A percentile compares a stretch with the other conserved stretches of the same genome.
These are phyloP conservation scores for Elaeidobius kamerunicus DNA, from an alignment of 2,888 invertebrate species.

Conservation along the genomic window DNA sequence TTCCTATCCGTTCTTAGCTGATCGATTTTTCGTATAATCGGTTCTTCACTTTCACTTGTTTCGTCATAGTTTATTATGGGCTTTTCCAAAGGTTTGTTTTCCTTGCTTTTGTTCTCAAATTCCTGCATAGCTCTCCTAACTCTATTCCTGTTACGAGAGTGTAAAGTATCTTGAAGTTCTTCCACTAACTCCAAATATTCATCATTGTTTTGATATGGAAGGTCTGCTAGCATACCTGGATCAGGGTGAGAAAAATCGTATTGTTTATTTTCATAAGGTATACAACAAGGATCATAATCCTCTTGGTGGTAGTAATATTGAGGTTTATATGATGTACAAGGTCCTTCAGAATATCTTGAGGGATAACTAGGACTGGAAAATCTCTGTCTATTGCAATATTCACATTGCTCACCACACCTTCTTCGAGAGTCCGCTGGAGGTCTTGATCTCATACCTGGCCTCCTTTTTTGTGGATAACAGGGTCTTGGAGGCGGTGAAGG, in stretches of 20 bases:
- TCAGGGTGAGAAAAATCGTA: constrained; percentile 11
- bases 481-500: constrained; percentile 17
- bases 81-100: constrained; percentile 45
- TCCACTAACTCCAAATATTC: constrained; percentile 46
- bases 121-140: constrained; percentile 46
- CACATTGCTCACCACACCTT: constrained; percentile 15
- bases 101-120: constrained; percentile 45
- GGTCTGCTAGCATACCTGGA: constrained; percentile 33
- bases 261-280: not conserved
- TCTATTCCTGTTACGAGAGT: constrained; percentile 44
- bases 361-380: not conserved
- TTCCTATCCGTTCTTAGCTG: constrained; percentile 31
- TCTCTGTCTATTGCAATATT: constrained; percentile 7
- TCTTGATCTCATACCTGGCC: not conserved
- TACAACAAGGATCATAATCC: constrained; percentile 27
- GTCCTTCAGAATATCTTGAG: constrained; percentile 2
- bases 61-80: constrained; percentile 39
- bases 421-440: constrained; percentile 4
- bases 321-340: constrained; percentile 1
- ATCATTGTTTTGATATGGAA: constrained; percentile 47
- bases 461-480: constrained; percentile 3
- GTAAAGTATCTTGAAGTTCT: constrained; percentile 47
- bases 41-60: constrained; percentile 38
- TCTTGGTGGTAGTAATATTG: not conserved
- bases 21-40: constrained; percentile 35